Conservation (phyloP, 2,797 vertebrate species). For the Argya squamiceps region DNA sequence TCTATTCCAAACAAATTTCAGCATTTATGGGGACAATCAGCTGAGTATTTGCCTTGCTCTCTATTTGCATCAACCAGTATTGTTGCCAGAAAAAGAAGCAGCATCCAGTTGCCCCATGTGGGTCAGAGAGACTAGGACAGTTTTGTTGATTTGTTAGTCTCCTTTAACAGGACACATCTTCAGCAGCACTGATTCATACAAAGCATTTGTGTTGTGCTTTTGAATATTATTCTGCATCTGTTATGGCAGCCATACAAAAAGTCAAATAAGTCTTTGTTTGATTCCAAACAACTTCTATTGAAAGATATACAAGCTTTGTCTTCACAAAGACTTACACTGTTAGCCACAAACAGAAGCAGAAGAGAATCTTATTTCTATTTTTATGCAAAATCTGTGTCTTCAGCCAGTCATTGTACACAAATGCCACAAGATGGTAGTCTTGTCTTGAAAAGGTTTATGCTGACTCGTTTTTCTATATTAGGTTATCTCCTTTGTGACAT, state of each 20-base stretch:
- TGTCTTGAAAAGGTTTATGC: background rate
- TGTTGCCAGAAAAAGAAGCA: background rate
- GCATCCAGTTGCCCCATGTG: background rate
- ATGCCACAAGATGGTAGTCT: constrained; percentile 38
- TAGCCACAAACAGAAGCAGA: background rate
- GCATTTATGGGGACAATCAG: background rate
- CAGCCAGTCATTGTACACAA: background rate
- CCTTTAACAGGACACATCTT: background rate
- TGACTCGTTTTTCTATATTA: fast-evolving
- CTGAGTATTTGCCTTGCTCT: background rate
- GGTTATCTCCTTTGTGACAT: background rate
- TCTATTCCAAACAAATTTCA: background rate
- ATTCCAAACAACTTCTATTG: background rate
- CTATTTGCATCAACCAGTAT: background rate
- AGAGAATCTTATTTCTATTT: background rate
- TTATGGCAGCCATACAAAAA: background rate
- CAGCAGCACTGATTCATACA: background rate
- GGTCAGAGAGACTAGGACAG: background rate
- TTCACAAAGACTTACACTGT: background rate
- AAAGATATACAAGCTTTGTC: background rate
- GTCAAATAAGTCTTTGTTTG: background rate
- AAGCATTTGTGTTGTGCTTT: background rate
- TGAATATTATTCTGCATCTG: background rate
- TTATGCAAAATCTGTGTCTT: background rate
- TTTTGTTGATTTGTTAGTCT: background rate